These are phyloP conservation scores for Ascaphus truei DNA, from an alignment of 2,113 vertebrate species.

Conservation along the genomic window DNA sequence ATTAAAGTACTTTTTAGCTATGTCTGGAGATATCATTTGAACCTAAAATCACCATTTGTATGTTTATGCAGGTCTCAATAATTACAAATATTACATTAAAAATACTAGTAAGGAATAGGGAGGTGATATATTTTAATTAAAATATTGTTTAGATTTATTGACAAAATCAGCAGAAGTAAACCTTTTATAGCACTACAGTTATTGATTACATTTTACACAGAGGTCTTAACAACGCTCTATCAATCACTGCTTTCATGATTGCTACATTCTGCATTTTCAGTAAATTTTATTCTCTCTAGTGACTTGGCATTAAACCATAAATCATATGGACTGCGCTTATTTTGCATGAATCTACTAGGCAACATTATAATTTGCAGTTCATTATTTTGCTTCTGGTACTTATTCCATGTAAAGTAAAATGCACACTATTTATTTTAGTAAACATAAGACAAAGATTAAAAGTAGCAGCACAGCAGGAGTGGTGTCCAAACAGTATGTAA, in stretches of 20 bases:
- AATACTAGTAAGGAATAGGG: too few relatives aligned
- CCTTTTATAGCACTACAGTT: neutral
- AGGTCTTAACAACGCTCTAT: constrained; percentile 3
- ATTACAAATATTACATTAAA: too few relatives aligned
- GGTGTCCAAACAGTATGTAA: too few relatives aligned
- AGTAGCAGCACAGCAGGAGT: too few relatives aligned
- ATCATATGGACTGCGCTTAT: constrained; percentile 21
- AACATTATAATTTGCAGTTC: constrained; percentile 3
- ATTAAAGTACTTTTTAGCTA: too few relatives aligned
- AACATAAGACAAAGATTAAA: too few relatives aligned
- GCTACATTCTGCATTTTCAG: neutral
- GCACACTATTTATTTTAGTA: too few relatives aligned
- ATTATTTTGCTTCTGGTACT: constrained; percentile 1
- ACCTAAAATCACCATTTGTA: too few relatives aligned
- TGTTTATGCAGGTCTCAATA: too few relatives aligned
- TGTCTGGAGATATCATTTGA: too few relatives aligned
- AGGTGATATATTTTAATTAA: too few relatives aligned
- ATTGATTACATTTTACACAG: neutral
- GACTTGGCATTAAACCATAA: constrained; percentile 10
- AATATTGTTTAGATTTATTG: neutral
- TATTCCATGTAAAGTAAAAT: constrained; percentile 11
- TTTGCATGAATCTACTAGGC: constrained; percentile 26
- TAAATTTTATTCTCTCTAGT: constrained; percentile 23
- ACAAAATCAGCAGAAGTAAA: neutral
- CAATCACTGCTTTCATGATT: constrained; percentile 19